Base-by-base conservation (phyloP, 2,113 vertebrate genomes). In the Speoplatyrhinus poulsoni region DNA sequence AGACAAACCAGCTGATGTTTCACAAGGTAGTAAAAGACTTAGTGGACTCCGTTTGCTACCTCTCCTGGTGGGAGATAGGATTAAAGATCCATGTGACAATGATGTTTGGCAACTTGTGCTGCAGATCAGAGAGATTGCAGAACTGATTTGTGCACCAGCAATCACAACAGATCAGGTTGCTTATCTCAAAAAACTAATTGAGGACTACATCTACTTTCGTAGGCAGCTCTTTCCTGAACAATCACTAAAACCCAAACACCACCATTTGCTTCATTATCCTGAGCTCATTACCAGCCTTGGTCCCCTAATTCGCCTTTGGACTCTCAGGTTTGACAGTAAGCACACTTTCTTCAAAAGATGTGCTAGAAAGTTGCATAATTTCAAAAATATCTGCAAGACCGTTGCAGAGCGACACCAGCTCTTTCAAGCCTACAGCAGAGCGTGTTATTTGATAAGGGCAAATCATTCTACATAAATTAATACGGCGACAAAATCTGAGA, bases 1-100 rank as follows among this genome's bases (percentile, higher is more conserved):
- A 13, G 41, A 68, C 66, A 68, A 68, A 60, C 33, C 56, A 48
- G 55, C 41, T 19, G n/a, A 70, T 62, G 32, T 62, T 53, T 52
- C 19, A 33, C 49, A 26, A 17, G 46, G 19, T 53, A 52, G 50
- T 12, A 46, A 26, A 8, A 54, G 19, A 61, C 60, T 63, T 3
- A 33, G 16, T 41, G 69, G 49, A 62, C 68, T 62, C 7, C 7
- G 36, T 41, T 41, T 41, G 36, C 36, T 41, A 41, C 36, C 36
- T 41, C 36, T 41, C 36, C 36, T 41, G 36, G 36, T 41, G 36
- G 36, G 36, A 41, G 36, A 41, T 41, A 41, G 36, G 36, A 41
- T 41, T 41, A 41, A 41, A 7, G 36, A 41, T 41, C 36, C 36
- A 41, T 41, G 36, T 41, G 4, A 41, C 36, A 41, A 41, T 41